These are phyloP conservation scores for Acanthosoma haemorrhoidale DNA, from an alignment of 2,888 invertebrate species.

Conservation along the genomic window DNA sequence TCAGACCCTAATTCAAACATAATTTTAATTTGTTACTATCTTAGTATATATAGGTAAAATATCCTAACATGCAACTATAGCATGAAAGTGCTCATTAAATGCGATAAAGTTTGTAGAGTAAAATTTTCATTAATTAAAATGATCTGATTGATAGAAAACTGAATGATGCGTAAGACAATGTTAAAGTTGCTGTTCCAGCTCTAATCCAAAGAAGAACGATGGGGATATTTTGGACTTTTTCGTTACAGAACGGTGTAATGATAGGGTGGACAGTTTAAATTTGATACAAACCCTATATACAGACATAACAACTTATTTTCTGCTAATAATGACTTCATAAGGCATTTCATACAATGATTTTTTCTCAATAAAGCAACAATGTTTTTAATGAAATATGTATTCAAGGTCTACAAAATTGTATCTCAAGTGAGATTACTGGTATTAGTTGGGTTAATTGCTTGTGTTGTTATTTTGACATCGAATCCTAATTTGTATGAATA, in stretches of 20 bases:
- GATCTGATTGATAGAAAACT: no score
- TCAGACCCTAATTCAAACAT: no score
- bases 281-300: not conserved
- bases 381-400: constrained; percentile 16
- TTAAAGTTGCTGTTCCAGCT: no score
- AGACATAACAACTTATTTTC: not conserved
- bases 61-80: no score
- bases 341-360: not conserved
- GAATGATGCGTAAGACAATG: no score
- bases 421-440: constrained; percentile 33
- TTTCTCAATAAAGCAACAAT: not conserved
- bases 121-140: no score
- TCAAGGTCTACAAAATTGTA: constrained; percentile 13
- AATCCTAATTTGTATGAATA: constrained; percentile 30
- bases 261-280: not conserved
- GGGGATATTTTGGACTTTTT: no score
- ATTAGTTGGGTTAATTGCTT: constrained; percentile 28
- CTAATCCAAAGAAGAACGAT: no score
- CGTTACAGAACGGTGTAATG: not conserved
- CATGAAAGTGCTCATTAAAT: no score
- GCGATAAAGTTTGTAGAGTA: no score
- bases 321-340: not conserved
- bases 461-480: constrained; percentile 26
- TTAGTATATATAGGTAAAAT: no score
- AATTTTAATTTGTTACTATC: no score